A percentile compares a stretch with the other conserved stretches of the same genome.
phyloP scores from a whole-genome alignment of 2,113 vertebrate genomes.

The Perca flavescens region DNA sequence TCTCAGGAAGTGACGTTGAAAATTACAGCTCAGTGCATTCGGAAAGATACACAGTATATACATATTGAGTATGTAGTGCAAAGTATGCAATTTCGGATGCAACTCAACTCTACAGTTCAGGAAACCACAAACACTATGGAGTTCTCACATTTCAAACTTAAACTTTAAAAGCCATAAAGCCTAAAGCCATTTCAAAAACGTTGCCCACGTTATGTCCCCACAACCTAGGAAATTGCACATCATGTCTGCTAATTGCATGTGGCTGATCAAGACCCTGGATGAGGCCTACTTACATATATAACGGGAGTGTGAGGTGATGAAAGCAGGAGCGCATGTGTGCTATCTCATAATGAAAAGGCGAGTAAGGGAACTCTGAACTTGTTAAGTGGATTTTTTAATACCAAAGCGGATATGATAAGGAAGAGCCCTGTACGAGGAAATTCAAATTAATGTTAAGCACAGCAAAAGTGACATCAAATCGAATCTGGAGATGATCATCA shows the following conservation, averaged over 20 bases:
- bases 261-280: slow-evolving; percentile 11
- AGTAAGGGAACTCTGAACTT: slow-evolving; percentile 33
- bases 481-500: slow-evolving; percentile 44
- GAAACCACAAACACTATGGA: background rate
- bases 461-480: slow-evolving; percentile 41
- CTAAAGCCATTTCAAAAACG: background rate
- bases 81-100: no score
- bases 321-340: slow-evolving; percentile 5
- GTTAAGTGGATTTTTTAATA: slow-evolving; percentile 68
- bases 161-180: background rate
- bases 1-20: no score
- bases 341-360: slow-evolving; percentile 55
- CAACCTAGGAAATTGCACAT: slow-evolving; percentile 18
- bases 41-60: no score
- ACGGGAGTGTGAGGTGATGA: slow-evolving; percentile 41
- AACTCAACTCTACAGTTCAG: background rate
- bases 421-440: slow-evolving; percentile 36
- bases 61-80: no score
- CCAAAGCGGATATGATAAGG: slow-evolving; percentile 45
- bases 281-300: slow-evolving; percentile 31
- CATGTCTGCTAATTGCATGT: slow-evolving; percentile 50
- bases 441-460: slow-evolving; percentile 53
- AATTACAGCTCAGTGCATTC: no score
- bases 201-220: background rate
- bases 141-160: background rate